These are phyloP conservation scores for Bombus polaris DNA, from an alignment of 1,140 invertebrate species.

Conservation along the genomic window DNA sequence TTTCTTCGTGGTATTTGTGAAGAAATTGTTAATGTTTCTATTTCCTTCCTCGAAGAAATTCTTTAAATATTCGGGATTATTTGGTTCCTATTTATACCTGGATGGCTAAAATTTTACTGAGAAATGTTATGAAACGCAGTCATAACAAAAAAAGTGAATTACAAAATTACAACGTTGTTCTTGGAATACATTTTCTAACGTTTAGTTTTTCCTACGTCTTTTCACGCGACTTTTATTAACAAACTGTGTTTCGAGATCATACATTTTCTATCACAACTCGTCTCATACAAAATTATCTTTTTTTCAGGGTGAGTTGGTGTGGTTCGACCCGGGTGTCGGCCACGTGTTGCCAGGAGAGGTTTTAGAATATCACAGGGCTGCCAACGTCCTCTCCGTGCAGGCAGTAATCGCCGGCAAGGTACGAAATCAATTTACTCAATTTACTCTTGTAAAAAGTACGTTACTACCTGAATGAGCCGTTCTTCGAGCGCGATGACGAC, in stretches of 20 bases:
- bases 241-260: too few species aligned
- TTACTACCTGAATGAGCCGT: not conserved
- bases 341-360: conserved; percentile 95
- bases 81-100: not conserved
- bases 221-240: not conserved
- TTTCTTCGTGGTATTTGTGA: not conserved
- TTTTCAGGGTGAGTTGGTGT: conserved; percentile 91
- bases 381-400: conserved; percentile 94
- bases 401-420: conserved; percentile 95
- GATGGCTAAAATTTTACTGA: too few species aligned
- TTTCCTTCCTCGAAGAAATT: not conserved
- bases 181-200: too few species aligned
- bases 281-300: not conserved
- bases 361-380: conserved; percentile 92
- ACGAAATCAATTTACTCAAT: conserved; percentile 60
- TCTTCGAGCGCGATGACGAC: not conserved
- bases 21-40: not conserved
- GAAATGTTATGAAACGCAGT: too few species aligned
- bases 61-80: not conserved
- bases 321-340: conserved; percentile 95
- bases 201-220: not conserved
- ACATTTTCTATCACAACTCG: not conserved
- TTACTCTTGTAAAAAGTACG: too few species aligned
- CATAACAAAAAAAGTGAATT: too few species aligned
- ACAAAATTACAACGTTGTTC: too few species aligned